These are phyloP conservation scores for Byasa hedistus DNA, from an alignment of 2,888 invertebrate species.

Conservation along the genomic window DNA sequence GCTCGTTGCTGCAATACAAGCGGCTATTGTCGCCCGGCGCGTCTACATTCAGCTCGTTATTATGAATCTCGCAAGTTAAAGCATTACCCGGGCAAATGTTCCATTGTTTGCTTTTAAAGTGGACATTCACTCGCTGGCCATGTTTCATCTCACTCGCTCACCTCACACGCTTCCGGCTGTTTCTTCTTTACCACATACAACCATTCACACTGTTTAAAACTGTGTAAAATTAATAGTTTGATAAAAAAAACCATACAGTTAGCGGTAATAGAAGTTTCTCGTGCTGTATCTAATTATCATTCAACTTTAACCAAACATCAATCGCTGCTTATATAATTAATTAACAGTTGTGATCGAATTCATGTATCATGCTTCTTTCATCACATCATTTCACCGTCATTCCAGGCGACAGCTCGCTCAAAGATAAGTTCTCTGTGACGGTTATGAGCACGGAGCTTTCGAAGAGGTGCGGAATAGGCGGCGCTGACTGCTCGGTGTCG, in stretches of 20 bases:
- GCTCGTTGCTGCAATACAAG: no score
- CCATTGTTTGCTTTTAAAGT: constrained; percentile 13
- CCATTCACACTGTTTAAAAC: no score
- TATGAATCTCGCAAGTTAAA: not conserved
- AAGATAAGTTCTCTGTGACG: constrained; percentile 80
- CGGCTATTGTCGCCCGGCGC: no score
- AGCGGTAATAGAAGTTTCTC: no score
- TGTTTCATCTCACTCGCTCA: constrained; percentile 12
- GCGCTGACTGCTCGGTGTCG: constrained; percentile 79
- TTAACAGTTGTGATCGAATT: no score
- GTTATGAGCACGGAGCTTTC: constrained; percentile 83
- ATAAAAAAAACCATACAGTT: no score
- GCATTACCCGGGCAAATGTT: constrained; percentile 2
- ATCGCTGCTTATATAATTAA: no score
- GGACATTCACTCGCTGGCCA: not conserved
- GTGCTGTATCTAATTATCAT: no score
- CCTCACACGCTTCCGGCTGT: not conserved
- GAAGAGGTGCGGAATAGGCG: constrained; percentile 79
- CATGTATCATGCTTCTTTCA: constrained; percentile 38
- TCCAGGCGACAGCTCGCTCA: constrained; percentile 72
- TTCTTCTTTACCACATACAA: not conserved
- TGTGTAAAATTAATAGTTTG: no score
- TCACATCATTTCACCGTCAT: constrained; percentile 42
- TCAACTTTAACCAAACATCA: no score
- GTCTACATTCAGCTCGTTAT: no score